A percentile compares a stretch with the other conserved stretches of the same genome.
Conservation (phyloP, 1,140 invertebrate species). For the Macrotrachela quadricornifera region DNA sequence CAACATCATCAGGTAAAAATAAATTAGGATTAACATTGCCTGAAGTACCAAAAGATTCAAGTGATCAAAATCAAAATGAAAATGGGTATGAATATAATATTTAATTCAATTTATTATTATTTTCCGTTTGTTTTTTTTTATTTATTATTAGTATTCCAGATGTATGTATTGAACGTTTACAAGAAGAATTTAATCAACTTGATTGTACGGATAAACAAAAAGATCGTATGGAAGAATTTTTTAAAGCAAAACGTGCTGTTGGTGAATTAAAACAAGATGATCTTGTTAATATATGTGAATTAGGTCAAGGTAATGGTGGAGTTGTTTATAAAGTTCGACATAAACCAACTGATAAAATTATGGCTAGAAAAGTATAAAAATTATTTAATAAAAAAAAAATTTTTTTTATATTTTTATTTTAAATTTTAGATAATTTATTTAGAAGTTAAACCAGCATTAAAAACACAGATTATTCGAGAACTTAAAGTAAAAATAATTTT, state of each 20-base stretch:
- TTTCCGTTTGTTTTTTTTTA: too few relatives aligned
- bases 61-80: too few relatives aligned
- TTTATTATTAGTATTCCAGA: too few relatives aligned
- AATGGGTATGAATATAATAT: too few relatives aligned
- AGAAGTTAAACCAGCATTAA: constrained; percentile 90
- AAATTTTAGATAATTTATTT: constrained; percentile 57
- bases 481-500: constrained; percentile 43
- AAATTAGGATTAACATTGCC: too few relatives aligned
- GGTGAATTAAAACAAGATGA: constrained; percentile 58
- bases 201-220: constrained; percentile 57
- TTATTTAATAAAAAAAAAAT: too few relatives aligned
- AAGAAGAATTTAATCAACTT: too few relatives aligned
- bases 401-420: constrained; percentile 3
- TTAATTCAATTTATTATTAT: too few relatives aligned
- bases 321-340: constrained; percentile 55
- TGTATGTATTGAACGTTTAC: too few relatives aligned
- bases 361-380: constrained; percentile 60
- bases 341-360: constrained; percentile 71
- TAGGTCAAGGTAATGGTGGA: constrained; percentile 88
- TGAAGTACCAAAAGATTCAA: too few relatives aligned
- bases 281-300: constrained; percentile 85
- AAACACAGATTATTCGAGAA: constrained; percentile 94
- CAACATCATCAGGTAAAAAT: too few relatives aligned
- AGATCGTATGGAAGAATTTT: constrained; percentile 68
- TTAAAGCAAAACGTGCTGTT: constrained; percentile 80